Evolutionary conservation across 2,113 vertebrate species (phyloP), one percentile per base, ranked within the genome.

Genomic region (Labeo rohita): DNA sequence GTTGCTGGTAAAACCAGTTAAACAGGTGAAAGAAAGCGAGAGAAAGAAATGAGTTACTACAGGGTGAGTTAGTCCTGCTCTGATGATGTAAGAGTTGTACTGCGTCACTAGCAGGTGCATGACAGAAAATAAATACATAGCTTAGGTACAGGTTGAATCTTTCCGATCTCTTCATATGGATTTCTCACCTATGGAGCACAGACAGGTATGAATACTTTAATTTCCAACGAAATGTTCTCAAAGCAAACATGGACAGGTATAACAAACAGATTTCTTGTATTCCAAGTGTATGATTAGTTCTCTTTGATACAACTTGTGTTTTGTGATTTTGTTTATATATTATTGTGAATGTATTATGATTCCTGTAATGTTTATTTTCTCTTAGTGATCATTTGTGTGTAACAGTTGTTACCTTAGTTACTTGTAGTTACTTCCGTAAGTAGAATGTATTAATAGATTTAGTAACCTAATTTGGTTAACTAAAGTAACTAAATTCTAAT

Each of bases 1-100:
- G 39, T 3, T 50, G 23, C 56, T 21, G 63, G 88, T 76, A 18
- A 49, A 85, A 89, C 88, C 85, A 87, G 88, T 89, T 11, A 0
- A 82, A 85, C 88, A 11, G 74, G 88, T 49, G n/a, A 39, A 45
- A 84, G 49, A 50, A 23, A 6, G 59, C 70, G 52, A 68, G 43
- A 56, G 80, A 54, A 39, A 70, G 50, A 61, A 6, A 23, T 72
- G 49, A 61, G 78, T 83, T 59, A 72, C 34, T 15, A n/a, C 47
- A 59, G 63, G 56, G 12, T 54, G 52, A 23, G 68, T 39, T 3
- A 52, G 7, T 34, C 13, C 45, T 52, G 18, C 49, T 7, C 13
- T 79, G 43, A 79, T 80, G 34, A 86, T 36, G n/a, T 65, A 15
- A 11, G 5, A 34, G 21, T 21, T 65, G 70, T 16, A 43, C 15